A percentile compares a stretch with the other conserved stretches of the same genome.
These are phyloP conservation scores for Caenorhabditis briggsae DNA, from an alignment of 1,140 invertebrate species.

Conservation along the genomic window DNA sequence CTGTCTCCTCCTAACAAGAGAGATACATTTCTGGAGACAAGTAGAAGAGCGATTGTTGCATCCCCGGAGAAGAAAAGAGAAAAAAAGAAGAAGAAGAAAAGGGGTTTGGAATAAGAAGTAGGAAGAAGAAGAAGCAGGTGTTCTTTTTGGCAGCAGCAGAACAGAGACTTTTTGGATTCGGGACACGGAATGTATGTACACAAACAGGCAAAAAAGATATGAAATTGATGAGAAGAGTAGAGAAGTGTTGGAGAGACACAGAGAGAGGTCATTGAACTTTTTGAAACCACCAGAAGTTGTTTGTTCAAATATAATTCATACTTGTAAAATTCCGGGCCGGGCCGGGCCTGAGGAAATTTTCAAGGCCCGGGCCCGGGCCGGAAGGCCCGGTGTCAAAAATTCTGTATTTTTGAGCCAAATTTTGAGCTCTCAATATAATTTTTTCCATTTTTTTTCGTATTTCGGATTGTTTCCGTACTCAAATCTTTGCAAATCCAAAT, in stretches of 20 bases:
- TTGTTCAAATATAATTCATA: too few species aligned
- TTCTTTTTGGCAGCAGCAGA: background rate
- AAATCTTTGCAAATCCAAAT: too few species aligned
- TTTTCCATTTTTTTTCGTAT: too few species aligned
- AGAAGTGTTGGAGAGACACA: background rate
- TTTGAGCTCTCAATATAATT: too few species aligned
- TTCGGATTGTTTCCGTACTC: too few species aligned
- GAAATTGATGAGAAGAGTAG: background rate
- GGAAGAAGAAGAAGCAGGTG: slow-evolving; percentile 29
- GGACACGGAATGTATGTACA: slow-evolving; percentile 20
- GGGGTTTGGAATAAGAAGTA: background rate
- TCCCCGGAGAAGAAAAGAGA: background rate
- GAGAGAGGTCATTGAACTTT: slow-evolving; percentile 1
- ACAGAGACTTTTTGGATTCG: slow-evolving; percentile 1
- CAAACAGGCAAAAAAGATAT: slow-evolving; percentile 39
- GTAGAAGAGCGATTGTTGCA: background rate
- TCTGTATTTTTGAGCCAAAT: too few species aligned
- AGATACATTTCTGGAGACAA: background rate
- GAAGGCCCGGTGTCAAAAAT: too few species aligned
- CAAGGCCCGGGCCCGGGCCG: too few species aligned
- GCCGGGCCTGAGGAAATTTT: too few species aligned
- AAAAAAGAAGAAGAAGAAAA: slow-evolving; percentile 18
- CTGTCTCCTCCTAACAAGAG: too few species aligned
- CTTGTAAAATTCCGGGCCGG: too few species aligned
- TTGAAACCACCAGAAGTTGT: too few species aligned